phyloP scores from a whole-genome alignment of 2,888 invertebrate species.

The Polymixis lichenea region DNA sequence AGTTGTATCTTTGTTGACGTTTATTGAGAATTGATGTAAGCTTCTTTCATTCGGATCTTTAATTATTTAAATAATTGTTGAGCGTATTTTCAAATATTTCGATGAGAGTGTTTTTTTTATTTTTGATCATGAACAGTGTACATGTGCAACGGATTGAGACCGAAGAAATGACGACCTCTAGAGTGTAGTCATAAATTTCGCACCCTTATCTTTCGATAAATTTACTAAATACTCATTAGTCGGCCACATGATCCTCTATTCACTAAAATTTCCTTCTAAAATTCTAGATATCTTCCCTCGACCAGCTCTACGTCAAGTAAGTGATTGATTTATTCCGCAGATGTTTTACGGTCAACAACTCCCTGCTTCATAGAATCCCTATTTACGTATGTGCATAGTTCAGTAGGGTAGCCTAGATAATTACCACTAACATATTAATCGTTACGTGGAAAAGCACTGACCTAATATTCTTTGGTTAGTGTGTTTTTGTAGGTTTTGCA shows the following conservation, averaged over 20 bases:
- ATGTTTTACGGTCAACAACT: conserved; percentile 46
- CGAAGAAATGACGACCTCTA: not conserved
- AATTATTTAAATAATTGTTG: not conserved
- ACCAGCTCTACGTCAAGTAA: conserved; percentile 19
- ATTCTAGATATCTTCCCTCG: conserved; percentile 8
- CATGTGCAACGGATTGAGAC: not conserved
- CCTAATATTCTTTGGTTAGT: conserved; percentile 28
- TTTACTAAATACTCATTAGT: not conserved
- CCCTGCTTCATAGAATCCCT: conserved; percentile 12
- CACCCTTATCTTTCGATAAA: not conserved
- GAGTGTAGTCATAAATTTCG: not conserved
- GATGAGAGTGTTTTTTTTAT: too few species aligned
- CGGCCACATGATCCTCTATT: not conserved
- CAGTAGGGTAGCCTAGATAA: conserved; percentile 48
- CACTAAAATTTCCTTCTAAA: not conserved
- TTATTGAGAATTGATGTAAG: not conserved
- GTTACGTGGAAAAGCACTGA: conserved; percentile 25
- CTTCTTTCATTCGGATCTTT: not conserved
- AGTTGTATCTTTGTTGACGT: conserved; percentile 1
- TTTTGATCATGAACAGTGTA: not conserved
- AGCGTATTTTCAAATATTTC: not conserved
- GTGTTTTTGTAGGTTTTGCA: not conserved
- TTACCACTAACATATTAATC: conserved; percentile 47
- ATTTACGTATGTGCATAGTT: conserved; percentile 60
- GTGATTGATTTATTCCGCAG: conserved; percentile 46